Conservation (phyloP, 2,888 invertebrate species). For the Drosophila paucipuncta region DNA sequence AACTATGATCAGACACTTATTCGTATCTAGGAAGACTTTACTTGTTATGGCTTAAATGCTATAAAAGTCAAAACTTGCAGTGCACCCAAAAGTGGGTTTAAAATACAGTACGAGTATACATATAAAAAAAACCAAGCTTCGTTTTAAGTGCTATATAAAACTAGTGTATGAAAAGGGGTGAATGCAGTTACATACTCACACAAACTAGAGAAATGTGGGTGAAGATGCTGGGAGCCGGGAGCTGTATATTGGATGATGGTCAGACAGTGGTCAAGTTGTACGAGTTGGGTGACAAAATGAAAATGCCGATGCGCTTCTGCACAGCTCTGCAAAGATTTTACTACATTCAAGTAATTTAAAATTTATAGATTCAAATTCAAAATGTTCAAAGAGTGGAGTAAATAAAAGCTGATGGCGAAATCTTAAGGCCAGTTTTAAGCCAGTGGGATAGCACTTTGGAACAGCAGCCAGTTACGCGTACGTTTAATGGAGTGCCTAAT, state of each 20-base stretch:
- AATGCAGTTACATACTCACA: constrained; percentile 3
- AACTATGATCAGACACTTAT: background rate
- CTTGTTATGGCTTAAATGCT: constrained; percentile 1
- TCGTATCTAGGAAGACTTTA: background rate
- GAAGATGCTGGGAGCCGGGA: background rate
- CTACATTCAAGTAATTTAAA: constrained; percentile 59
- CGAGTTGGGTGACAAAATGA: constrained; percentile 55
- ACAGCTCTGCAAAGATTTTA: constrained; percentile 50
- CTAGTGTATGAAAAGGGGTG: constrained; percentile 4
- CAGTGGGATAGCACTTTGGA: constrained; percentile 39
- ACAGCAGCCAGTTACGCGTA: constrained; percentile 45
- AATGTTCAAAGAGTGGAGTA: constrained; percentile 42
- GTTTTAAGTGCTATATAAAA: constrained; percentile 30
- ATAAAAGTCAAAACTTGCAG: constrained; percentile 19
- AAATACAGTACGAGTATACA: constrained; percentile 19
- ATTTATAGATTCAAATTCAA: constrained; percentile 63
- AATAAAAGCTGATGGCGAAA: constrained; percentile 26
- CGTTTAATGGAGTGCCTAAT: constrained; percentile 57
- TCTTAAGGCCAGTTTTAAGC: constrained; percentile 42
- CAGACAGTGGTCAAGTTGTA: constrained; percentile 42
- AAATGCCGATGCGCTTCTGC: constrained; percentile 47
- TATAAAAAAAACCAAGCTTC: constrained; percentile 18
- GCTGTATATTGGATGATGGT: constrained; percentile 35
- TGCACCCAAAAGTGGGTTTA: constrained; percentile 20
- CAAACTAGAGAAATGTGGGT: background rate